These are phyloP conservation scores for Metaphire vulgaris DNA, from an alignment of 1,140 invertebrate species.

Conservation along the genomic window DNA sequence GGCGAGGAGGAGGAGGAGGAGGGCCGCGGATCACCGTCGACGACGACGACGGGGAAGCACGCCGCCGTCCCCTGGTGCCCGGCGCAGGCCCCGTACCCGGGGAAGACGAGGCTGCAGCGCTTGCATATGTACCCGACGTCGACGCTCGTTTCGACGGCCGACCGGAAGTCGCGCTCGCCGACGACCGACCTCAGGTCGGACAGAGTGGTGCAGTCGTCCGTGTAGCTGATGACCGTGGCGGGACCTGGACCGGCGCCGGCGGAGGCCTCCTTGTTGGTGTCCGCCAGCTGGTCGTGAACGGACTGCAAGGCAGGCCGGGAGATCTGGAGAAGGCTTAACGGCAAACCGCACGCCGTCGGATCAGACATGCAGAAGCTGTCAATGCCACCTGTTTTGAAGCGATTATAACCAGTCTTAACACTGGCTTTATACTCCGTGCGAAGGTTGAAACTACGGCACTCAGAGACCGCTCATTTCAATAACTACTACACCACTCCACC, in stretches of 20 bases:
- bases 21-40: constrained; percentile 40
- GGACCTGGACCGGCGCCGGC: no score
- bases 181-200: constrained; percentile 46
- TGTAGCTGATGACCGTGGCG: constrained; percentile 52
- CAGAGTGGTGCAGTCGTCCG: constrained; percentile 53
- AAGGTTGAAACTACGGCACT: no score
- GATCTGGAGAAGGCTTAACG: constrained; percentile 55
- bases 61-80: constrained; percentile 62
- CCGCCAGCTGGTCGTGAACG: constrained; percentile 51
- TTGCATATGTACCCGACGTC: constrained; percentile 78
- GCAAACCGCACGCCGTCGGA: constrained; percentile 53
- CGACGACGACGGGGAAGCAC: constrained; percentile 60
- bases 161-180: constrained; percentile 40
- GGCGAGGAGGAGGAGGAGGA: no score
- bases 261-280: constrained; percentile 33
- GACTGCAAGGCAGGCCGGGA: constrained; percentile 53
- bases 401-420: no score
- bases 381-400: constrained; percentile 29
- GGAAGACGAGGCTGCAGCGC: constrained; percentile 73
- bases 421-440: no score
- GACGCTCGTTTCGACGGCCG: constrained; percentile 60
- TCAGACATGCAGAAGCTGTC: constrained; percentile 49
- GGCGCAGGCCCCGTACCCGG: constrained; percentile 63
- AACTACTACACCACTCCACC: no score
- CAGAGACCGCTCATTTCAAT: no score